phyloP scores from a whole-genome alignment of 2,797 vertebrate species.

The Anguilla megastoma region DNA sequence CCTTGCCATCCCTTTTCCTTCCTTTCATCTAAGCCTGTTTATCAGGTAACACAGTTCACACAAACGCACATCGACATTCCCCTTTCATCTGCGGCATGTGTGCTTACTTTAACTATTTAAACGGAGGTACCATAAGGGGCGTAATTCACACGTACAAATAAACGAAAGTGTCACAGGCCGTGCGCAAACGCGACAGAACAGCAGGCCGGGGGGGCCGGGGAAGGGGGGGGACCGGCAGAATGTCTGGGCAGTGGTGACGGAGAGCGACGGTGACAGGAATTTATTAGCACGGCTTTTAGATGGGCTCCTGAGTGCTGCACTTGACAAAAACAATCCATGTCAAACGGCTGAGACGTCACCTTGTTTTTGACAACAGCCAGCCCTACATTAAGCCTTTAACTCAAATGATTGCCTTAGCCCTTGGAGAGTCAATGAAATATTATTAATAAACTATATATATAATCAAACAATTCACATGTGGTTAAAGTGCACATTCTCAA shows the following conservation, averaged over 20 bases:
- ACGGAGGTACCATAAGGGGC: conserved; percentile 57
- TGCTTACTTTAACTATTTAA: conserved; percentile 65
- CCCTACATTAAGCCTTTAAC: not conserved
- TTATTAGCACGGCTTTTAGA: conserved; percentile 68
- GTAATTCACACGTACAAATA: conserved; percentile 11
- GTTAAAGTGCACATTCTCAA: too few relatives aligned
- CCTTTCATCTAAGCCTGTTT: conserved; percentile 35
- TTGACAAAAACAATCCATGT: conserved; percentile 70
- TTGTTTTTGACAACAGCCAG: conserved; percentile 52
- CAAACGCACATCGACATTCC: conserved; percentile 54
- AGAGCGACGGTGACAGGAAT: conserved; percentile 64
- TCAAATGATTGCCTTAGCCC: conserved; percentile 35
- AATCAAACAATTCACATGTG: too few relatives aligned
- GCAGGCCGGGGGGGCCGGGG: conserved; percentile 45
- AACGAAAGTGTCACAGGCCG: conserved; percentile 21
- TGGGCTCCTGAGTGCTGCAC: conserved; percentile 61
- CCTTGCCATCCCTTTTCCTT: conserved; percentile 3
- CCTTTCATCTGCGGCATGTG: conserved; percentile 49
- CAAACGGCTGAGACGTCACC: conserved; percentile 53
- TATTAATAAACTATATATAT: conserved; percentile 41
- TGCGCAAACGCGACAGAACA: not conserved
- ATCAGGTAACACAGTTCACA: conserved; percentile 39
- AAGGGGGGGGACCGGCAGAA: conserved; percentile 42
- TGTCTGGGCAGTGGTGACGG: conserved; percentile 57
- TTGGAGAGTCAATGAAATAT: conserved; percentile 36